Percentiles rank a stretch among this genome's conserved stretches.
phyloP scores from a whole-genome alignment of 2,797 vertebrate species.

The Sebastes nivosus region DNA sequence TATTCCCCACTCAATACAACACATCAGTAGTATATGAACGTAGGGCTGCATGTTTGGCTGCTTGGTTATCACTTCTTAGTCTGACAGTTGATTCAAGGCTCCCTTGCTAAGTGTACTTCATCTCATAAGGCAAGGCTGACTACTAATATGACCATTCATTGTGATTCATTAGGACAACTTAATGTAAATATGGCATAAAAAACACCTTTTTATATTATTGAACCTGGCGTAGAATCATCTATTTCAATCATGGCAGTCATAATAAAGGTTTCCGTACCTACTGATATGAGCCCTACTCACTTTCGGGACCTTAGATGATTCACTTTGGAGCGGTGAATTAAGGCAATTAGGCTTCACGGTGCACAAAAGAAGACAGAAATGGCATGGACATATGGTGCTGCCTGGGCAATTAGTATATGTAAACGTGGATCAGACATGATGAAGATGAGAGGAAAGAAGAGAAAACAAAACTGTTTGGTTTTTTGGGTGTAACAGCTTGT shows the following conservation, averaged over 20 bases:
- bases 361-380: slow-evolving; percentile 72
- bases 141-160: not conserved
- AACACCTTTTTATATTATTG: slow-evolving; percentile 10
- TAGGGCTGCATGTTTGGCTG: not conserved
- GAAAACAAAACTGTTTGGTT: slow-evolving; percentile 47
- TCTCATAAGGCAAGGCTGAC: not conserved
- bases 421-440: slow-evolving; percentile 78
- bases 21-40: not conserved
- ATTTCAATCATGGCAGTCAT: not conserved
- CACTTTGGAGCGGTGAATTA: slow-evolving; percentile 74
- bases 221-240: not conserved
- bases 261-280: not conserved
- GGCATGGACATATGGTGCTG: slow-evolving; percentile 78
- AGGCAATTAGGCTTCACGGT: slow-evolving; percentile 79
- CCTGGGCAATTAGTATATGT: slow-evolving; percentile 80
- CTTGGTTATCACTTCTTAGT: not conserved
- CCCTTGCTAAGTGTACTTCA: not conserved
- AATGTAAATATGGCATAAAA: not conserved
- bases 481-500: slow-evolving; percentile 73
- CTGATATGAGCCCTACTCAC: slow-evolving; percentile 7
- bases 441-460: slow-evolving; percentile 62
- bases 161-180: not conserved
- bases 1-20: not conserved
- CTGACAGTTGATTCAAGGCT: not conserved
- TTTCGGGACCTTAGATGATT: slow-evolving; percentile 60